Evolutionary conservation across 1,140 invertebrate genomes (phyloP).

Genomic region (Drosophila prosaltans): DNA sequence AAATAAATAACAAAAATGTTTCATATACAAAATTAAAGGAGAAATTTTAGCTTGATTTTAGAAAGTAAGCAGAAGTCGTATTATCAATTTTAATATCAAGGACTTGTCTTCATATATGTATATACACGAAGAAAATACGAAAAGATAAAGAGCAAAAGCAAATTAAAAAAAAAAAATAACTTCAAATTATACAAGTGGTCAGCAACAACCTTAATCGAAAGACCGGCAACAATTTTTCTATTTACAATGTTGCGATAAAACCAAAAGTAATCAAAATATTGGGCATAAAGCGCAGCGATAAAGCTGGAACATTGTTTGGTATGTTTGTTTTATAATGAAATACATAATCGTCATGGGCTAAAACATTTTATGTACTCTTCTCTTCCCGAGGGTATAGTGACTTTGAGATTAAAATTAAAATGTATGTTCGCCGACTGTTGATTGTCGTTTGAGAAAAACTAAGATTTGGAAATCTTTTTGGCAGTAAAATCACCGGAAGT

Average conservation of each 20-base stretch:
- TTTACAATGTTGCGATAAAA: conserved; percentile 7
- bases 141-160: neutral
- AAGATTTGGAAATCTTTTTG: too few relatives aligned
- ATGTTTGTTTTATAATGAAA: neutral
- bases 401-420: neutral
- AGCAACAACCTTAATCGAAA: neutral
- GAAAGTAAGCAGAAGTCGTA: conserved; percentile 4
- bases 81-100: neutral
- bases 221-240: neutral
- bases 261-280: neutral
- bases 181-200: neutral
- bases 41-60: conserved; percentile 18
- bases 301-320: neutral
- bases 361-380: neutral
- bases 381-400: neutral
- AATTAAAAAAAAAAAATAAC: neutral
- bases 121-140: neutral
- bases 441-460: too few relatives aligned
- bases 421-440: too few relatives aligned
- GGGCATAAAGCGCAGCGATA: conserved; percentile 5
- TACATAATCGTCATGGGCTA: conserved; percentile 1
- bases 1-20: conserved; percentile 76
- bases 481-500: neutral
- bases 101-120: neutral
- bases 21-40: conserved; percentile 60